A percentile compares a stretch with the other conserved stretches of the same genome.
Evolutionary conservation across 2,113 vertebrate genomes (phyloP).

Genomic region (Sylvicapra grimmia): DNA sequence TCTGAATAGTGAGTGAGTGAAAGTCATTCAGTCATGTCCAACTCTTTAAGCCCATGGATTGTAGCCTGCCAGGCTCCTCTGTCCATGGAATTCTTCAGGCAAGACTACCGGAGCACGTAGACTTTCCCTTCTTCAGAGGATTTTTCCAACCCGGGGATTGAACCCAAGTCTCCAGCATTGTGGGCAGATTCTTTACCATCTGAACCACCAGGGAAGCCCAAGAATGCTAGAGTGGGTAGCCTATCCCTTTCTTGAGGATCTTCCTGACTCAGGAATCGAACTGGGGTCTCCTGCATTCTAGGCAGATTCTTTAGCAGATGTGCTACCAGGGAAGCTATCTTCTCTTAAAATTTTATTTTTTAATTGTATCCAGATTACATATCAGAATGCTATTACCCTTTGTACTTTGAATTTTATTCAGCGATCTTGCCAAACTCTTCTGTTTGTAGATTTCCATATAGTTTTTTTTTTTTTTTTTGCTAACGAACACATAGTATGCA

Average conservation of each 20-base stretch:
- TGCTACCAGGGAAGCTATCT: background rate
- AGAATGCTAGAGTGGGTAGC: background rate
- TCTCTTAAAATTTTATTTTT: constrained; percentile 6
- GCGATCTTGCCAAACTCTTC: background rate
- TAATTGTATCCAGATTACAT: background rate
- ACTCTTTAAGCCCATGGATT: background rate
- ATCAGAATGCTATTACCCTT: background rate
- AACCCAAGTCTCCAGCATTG: background rate
- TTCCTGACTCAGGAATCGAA: background rate
- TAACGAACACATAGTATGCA: background rate
- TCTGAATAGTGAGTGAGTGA: background rate
- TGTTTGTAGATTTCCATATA: background rate
- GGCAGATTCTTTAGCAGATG: background rate
- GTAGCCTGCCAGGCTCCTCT: background rate
- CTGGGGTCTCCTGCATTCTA: background rate
- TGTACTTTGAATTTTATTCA: background rate
- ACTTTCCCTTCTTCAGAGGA: background rate
- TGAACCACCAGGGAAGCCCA: background rate
- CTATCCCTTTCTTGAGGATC: background rate
- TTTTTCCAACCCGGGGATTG: background rate
- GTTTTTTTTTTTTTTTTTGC: background rate
- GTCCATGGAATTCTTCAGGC: background rate
- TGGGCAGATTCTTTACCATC: background rate
- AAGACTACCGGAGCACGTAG: background rate
- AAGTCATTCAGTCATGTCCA: background rate